Evolutionary conservation across 1,140 invertebrate species (phyloP).

Genomic region (Antheraea mylitta): DNA sequence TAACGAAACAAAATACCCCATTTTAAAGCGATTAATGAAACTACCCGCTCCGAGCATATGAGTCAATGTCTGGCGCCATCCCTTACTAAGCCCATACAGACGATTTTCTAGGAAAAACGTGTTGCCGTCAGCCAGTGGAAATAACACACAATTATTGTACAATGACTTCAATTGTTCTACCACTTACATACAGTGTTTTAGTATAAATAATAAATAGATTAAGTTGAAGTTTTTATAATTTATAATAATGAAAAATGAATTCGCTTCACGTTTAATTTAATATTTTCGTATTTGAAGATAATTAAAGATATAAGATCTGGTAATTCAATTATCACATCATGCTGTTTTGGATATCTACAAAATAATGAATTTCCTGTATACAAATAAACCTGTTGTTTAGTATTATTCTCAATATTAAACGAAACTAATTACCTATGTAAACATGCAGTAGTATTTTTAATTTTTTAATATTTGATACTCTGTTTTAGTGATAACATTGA

Average conservation of each 20-base stretch:
- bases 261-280: too few species aligned
- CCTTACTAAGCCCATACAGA: conserved; percentile 29
- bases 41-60: conserved; percentile 46
- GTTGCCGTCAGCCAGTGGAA: conserved; percentile 39
- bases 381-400: too few species aligned
- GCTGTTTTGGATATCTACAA: too few species aligned
- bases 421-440: too few species aligned
- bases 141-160: conserved; percentile 57
- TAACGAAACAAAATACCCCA: neutral
- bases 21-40: conserved; percentile 28
- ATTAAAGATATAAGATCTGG: too few species aligned
- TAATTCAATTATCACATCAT: too few species aligned
- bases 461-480: too few species aligned
- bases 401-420: too few species aligned
- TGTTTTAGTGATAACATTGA: too few species aligned
- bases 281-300: too few species aligned
- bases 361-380: too few species aligned
- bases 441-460: too few species aligned
- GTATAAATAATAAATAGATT: neutral
- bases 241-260: neutral
- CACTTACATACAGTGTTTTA: neutral
- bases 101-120: conserved; percentile 52
- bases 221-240: neutral
- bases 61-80: conserved; percentile 47
- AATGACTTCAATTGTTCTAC: conserved; percentile 35